Evolutionary conservation across 2,797 vertebrate genomes (phyloP), one percentile per base, ranked within the genome.

Genomic region (Dipus sagitta): DNA sequence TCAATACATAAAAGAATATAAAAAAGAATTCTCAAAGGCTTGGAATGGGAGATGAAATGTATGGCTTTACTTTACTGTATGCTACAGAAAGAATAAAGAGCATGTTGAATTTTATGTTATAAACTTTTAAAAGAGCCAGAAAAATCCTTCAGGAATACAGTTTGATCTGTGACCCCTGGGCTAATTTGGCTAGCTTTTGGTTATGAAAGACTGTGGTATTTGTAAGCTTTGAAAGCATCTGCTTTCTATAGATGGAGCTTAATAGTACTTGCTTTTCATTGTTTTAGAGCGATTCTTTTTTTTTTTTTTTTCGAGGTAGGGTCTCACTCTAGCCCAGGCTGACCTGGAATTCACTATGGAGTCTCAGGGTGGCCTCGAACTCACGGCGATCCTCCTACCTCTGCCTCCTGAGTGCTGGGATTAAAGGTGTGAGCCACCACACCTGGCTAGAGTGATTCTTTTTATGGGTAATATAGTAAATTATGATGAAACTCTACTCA

Each of bases 271-370:
- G 23, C 83, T 83, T 85, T n/a, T 81, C 65, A 70, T n/a, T 64
- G 24, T 85, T 79, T 88, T 34, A 93, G 52, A 86, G 17, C n/a
- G 93, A 76, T 86, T 88, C 76, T 94, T 94, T 92, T n/a, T n/a
- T n/a, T n/a, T n/a, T n/a, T n/a, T n/a, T n/a, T n/a, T n/a, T n/a
- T n/a, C n/a, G n/a, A n/a, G n/a, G n/a, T n/a, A n/a, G n/a, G n/a
- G n/a, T n/a, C n/a, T n/a, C n/a, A n/a, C n/a, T n/a, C n/a, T n/a
- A n/a, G n/a, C n/a, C n/a, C n/a, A n/a, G n/a, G n/a, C n/a, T n/a
- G n/a, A n/a, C n/a, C n/a, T n/a, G n/a, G n/a, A n/a, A n/a, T n/a
- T n/a, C n/a, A n/a, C n/a, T n/a, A n/a, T n/a, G n/a, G n/a, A n/a
- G n/a, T n/a, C n/a, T n/a, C n/a, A n/a, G n/a, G n/a, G n/a, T n/a